Percentiles rank a stretch among this genome's conserved stretches.
Evolutionary conservation across 2,113 vertebrate species (phyloP).

Genomic region (Poeciliopsis turrubarensis): DNA sequence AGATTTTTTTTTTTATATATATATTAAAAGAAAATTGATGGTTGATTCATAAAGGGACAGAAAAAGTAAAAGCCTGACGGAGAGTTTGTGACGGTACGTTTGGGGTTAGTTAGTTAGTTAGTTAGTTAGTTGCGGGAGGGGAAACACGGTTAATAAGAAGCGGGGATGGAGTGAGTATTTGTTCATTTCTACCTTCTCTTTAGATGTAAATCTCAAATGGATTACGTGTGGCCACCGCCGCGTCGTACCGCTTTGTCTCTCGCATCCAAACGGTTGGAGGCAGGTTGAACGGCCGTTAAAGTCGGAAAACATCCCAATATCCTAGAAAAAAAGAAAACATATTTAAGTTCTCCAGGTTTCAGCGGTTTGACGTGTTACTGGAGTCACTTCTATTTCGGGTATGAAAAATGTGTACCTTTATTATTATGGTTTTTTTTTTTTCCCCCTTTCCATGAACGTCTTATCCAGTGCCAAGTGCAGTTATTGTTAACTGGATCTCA

Average conservation of each 20-base stretch:
- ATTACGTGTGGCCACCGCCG: constrained; percentile 30
- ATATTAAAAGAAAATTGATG: constrained; percentile 44
- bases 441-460: constrained; percentile 75
- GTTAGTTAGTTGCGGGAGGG: neutral
- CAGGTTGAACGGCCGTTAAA: constrained; percentile 39
- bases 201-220: constrained; percentile 67
- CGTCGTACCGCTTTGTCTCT: constrained; percentile 20
- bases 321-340: constrained; percentile 57
- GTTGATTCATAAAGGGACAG: constrained; percentile 71
- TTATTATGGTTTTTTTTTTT: constrained; percentile 53
- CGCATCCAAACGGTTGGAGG: constrained; percentile 38
- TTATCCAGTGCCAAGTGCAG: constrained; percentile 86
- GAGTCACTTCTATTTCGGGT: constrained; percentile 69
- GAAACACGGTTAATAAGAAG: constrained; percentile 28
- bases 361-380: constrained; percentile 51
- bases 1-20: too few species aligned
- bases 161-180: constrained; percentile 40
- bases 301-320: constrained; percentile 35
- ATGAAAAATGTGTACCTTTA: constrained; percentile 76
- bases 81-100: constrained; percentile 64
- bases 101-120: constrained; percentile 25
- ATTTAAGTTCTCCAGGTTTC: constrained; percentile 63
- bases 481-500: constrained; percentile 82
- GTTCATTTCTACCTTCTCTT: constrained; percentile 46
- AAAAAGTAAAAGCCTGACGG: constrained; percentile 59